phyloP scores from a whole-genome alignment of 2,113 vertebrate species.

The Vidua chalybeata region DNA sequence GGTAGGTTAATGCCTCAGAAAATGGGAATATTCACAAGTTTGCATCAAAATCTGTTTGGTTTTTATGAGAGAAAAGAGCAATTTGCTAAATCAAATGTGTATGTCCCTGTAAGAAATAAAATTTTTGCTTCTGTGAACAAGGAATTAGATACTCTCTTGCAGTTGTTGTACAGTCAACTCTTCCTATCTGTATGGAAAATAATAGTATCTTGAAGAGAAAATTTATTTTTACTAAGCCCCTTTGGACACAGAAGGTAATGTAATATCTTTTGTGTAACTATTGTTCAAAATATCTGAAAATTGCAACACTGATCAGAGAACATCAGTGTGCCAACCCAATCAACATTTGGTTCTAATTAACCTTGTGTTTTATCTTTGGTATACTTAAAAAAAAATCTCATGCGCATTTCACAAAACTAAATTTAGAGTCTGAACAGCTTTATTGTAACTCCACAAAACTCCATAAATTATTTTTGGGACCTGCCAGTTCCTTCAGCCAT shows the following conservation, averaged over 20 bases:
- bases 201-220: slow-evolving; percentile 5
- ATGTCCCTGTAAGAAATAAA: not conserved
- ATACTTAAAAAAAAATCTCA: not conserved
- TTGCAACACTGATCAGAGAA: not conserved
- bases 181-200: not conserved
- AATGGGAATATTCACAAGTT: not conserved
- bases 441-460: not conserved
- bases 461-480: not conserved
- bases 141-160: not conserved
- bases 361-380: not conserved
- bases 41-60: not conserved
- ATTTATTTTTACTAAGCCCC: slow-evolving; percentile 4
- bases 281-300: not conserved
- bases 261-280: not conserved
- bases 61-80: not conserved
- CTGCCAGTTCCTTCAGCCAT: not conserved
- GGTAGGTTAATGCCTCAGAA: not conserved
- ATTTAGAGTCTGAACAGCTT: not conserved
- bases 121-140: not conserved
- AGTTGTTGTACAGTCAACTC: not conserved
- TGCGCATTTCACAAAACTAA: not conserved
- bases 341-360: slow-evolving; percentile 30
- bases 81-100: not conserved
- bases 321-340: not conserved
- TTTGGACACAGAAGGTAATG: not conserved